Base-by-base conservation (phyloP, 2,888 invertebrate species). In the Sarcophaga caerulescens region DNA sequence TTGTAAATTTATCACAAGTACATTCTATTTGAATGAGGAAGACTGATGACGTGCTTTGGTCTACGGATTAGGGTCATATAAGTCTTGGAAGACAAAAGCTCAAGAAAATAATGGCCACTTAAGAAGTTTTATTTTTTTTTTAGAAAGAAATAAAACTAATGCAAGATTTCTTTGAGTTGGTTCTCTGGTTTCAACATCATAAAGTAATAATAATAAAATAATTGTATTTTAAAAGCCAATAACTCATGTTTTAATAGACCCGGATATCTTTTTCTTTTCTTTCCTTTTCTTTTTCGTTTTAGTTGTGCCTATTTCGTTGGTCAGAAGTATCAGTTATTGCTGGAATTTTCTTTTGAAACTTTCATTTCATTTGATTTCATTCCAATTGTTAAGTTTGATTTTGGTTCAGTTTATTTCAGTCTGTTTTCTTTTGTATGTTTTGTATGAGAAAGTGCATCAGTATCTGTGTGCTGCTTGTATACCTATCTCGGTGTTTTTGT, bases 51-150 rank as follows among this genome's bases (percentile, higher is more conserved):
- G 66, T 35, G 35, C 35, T 35, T 35, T 35, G 35, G 35, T 8
- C 10, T 35, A 35, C 35, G 68, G 74, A 73, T 66, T 83, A 35
- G 23, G 69, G 52, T 78, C 66, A 52, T 2, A 47, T 14, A 84
- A 60, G 47, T 70, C 21, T 59, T 3, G 65, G 65, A 74, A 63
- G 52, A 74, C 69, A 81, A 81, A 70, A 71, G 45, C 35, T 8
- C 14, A 0, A 63, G 65, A 79, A 44, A 78, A 57, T 86, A 77
- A 86, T 81, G 77, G 52, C 74, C 81, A 84, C 84, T 86, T 81
- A 80, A 78, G 71, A 76, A 57, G 79, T 21, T 60, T 74, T 52
- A n/a, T 35, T 21, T 14, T 71, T 52, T 23, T 25, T 8, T 21
- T 77, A 5, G 14, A 52, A 52, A 52, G 10, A 52, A 52, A 52